Evolutionary conservation across 2,888 invertebrate species (phyloP).

Genomic region (Smittia sp.): DNA sequence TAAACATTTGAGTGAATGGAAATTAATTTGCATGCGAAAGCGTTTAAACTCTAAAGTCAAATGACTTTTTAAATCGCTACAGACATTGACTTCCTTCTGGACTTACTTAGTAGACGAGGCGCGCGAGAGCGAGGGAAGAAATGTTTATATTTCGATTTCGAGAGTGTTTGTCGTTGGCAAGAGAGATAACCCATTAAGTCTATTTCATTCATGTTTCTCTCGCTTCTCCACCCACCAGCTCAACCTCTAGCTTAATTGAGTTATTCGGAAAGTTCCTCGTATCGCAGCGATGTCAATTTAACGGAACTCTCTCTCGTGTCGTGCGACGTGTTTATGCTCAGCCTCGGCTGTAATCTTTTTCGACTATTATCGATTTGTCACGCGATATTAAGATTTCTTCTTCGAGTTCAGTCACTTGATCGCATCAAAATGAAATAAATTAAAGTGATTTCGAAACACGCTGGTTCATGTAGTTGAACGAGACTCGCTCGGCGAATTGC

Average conservation of each 20-base stretch:
- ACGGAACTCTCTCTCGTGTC: slow-evolving; percentile 1
- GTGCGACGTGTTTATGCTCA: slow-evolving; percentile 33
- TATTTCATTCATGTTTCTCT: background rate
- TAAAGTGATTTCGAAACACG: no score
- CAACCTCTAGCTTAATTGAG: background rate
- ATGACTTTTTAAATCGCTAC: background rate
- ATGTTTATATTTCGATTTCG: no score
- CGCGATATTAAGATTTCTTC: slow-evolving; percentile 36
- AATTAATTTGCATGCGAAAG: slow-evolving; percentile 25
- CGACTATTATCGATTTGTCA: slow-evolving; percentile 40
- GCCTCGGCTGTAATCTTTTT: background rate
- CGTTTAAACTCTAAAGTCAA: slow-evolving; percentile 7
- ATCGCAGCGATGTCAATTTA: background rate
- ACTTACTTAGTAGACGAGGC: background rate
- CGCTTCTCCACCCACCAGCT: background rate
- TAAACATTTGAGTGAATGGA: slow-evolving; percentile 26
- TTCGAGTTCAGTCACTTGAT: slow-evolving; percentile 21
- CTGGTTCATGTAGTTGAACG: background rate
- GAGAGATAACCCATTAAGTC: background rate
- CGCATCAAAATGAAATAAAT: no score
- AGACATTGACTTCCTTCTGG: background rate
- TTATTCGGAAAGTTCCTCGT: background rate
- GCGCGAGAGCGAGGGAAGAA: background rate
- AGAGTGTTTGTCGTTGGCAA: background rate
- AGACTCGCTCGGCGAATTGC: background rate